Conservation (phyloP, 2,888 invertebrate genomes). For the Hydrotaea diabolus region DNA sequence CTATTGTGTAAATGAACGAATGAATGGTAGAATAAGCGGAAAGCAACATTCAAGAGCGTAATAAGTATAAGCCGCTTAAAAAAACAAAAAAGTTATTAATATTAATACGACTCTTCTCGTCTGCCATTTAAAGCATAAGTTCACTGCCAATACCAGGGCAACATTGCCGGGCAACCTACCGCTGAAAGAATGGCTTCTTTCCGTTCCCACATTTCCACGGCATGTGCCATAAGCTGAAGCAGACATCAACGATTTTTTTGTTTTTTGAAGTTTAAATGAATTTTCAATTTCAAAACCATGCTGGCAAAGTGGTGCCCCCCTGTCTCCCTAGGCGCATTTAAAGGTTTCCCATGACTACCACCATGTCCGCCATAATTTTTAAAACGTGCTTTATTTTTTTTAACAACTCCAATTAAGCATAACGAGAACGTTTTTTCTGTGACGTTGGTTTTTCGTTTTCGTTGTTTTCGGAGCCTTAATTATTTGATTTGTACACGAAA, state of each 20-base stretch:
- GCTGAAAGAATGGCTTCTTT: neutral
- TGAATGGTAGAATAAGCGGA: neutral
- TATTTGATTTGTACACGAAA: slow-evolving; percentile 20
- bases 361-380: slow-evolving; percentile 30
- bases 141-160: slow-evolving; percentile 23
- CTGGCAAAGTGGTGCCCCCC: neutral
- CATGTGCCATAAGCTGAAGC: no score
- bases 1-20: slow-evolving; percentile 1
- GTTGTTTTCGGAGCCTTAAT: slow-evolving; percentile 3
- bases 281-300: slow-evolving; percentile 13
- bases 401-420: slow-evolving; percentile 49
- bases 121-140: slow-evolving; percentile 1
- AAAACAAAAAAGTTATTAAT: slow-evolving; percentile 35
- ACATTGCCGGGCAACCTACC: neutral
- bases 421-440: slow-evolving; percentile 18
- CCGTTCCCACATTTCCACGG: neutral
- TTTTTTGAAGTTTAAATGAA: neutral
- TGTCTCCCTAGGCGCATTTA: neutral
- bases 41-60: slow-evolving; percentile 25
- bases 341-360: neutral
- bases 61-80: slow-evolving; percentile 35
- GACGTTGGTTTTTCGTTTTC: neutral
- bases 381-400: slow-evolving; percentile 44
- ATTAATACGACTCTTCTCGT: slow-evolving; percentile 26
- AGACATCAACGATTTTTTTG: neutral